phyloP scores from a whole-genome alignment of 2,888 invertebrate genomes.

The Acrobasis consociella region DNA sequence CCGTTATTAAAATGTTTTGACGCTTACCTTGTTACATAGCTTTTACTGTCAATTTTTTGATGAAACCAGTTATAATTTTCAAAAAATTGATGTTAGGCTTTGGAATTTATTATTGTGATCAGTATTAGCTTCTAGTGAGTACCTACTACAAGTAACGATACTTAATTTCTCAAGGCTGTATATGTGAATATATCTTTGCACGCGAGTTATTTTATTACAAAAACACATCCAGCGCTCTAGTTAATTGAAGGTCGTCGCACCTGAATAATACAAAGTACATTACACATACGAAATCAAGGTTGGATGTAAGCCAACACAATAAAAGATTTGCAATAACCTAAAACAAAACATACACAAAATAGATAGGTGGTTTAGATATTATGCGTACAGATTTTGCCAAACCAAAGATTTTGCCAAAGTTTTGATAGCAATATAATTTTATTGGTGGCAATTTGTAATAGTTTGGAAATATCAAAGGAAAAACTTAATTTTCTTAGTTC shows the following conservation, averaged over 20 bases:
- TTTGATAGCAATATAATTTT: background rate
- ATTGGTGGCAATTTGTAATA: background rate
- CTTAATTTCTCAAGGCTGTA: too few species aligned
- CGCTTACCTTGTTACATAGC: too few species aligned
- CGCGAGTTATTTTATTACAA: too few species aligned
- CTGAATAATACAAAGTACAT: background rate
- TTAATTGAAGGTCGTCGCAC: background rate
- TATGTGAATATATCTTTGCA: too few species aligned
- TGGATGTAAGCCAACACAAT: conserved; percentile 31
- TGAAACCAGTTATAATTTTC: too few species aligned
- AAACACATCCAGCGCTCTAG: background rate
- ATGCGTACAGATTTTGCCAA: background rate
- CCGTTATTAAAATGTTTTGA: too few species aligned
- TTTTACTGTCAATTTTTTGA: too few species aligned
- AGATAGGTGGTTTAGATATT: background rate
- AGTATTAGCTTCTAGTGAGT: too few species aligned
- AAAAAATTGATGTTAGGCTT: too few species aligned
- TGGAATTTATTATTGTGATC: too few species aligned
- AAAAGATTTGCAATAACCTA: conserved; percentile 21
- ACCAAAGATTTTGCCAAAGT: background rate
- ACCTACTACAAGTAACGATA: too few species aligned
- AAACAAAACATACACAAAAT: background rate
- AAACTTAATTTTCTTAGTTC: background rate
- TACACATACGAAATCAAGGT: conserved; percentile 2
- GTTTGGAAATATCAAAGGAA: background rate